Evolutionary conservation across 2,113 vertebrate species (phyloP).

Genomic region (Cyrtonyx montezumae): DNA sequence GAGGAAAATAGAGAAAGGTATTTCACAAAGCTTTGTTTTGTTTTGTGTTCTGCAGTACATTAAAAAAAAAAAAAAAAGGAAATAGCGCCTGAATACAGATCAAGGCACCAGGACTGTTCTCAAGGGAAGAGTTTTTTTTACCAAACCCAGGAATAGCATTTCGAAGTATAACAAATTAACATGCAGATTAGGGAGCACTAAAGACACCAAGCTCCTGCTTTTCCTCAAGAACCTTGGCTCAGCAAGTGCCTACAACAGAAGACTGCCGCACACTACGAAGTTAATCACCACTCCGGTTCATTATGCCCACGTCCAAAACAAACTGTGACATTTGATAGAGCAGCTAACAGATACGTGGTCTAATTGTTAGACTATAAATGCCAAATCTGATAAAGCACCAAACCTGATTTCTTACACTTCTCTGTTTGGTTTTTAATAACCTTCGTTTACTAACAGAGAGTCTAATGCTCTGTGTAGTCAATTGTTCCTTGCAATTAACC

Average conservation of each 20-base stretch:
- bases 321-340: fast-evolving
- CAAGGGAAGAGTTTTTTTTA: background rate
- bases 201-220: background rate
- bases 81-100: background rate
- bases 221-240: background rate
- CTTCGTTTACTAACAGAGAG: background rate
- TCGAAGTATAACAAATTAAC: background rate
- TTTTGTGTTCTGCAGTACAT: background rate
- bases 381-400: background rate
- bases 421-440: slow-evolving; percentile 7
- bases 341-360: background rate
- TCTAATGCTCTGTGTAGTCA: background rate
- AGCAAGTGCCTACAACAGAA: background rate
- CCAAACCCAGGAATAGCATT: background rate
- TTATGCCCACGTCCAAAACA: no score
- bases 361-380: background rate
- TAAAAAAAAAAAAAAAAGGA: background rate
- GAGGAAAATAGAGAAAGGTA: background rate
- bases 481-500: background rate
- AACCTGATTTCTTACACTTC: background rate
- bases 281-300: background rate
- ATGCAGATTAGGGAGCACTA: background rate
- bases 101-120: background rate
- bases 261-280: background rate
- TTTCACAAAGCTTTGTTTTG: background rate